Evolutionary conservation across 2,888 invertebrate genomes (phyloP).

Genomic region (Erannis defoliaria): DNA sequence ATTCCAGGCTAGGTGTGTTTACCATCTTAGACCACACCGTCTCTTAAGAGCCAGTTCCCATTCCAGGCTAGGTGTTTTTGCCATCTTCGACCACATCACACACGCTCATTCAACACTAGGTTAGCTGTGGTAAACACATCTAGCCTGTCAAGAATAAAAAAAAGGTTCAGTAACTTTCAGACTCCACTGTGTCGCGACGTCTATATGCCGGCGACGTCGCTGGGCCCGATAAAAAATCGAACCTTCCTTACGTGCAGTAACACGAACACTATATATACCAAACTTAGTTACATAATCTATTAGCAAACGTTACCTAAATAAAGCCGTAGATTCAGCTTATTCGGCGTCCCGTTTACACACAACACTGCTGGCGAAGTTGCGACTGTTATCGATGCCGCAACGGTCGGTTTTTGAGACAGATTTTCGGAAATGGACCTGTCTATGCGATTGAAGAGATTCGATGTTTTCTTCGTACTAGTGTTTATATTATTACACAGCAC

Average conservation of each 20-base stretch:
- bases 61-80: no score
- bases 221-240: conserved; percentile 8
- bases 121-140: no score
- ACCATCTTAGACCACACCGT: no score
- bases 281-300: conserved; percentile 55
- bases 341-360: conserved; percentile 28
- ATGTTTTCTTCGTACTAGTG: conserved; percentile 27
- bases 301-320: conserved; percentile 50
- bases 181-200: conserved; percentile 12
- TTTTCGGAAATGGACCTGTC: conserved; percentile 7
- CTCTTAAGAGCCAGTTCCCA: no score
- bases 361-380: conserved; percentile 29
- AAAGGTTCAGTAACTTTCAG: conserved; percentile 39
- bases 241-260: conserved; percentile 24
- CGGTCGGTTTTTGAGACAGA: conserved; percentile 10
- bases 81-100: no score
- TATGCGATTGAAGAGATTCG: conserved; percentile 4
- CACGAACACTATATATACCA: conserved; percentile 35
- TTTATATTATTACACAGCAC: conserved; percentile 23
- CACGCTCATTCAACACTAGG: no score
- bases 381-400: neutral
- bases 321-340: conserved; percentile 12
- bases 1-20: no score
- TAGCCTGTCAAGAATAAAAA: no score
- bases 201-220: conserved; percentile 1